Base-by-base conservation (phyloP, 2,113 vertebrate species). In the Toxotes chatareus region DNA sequence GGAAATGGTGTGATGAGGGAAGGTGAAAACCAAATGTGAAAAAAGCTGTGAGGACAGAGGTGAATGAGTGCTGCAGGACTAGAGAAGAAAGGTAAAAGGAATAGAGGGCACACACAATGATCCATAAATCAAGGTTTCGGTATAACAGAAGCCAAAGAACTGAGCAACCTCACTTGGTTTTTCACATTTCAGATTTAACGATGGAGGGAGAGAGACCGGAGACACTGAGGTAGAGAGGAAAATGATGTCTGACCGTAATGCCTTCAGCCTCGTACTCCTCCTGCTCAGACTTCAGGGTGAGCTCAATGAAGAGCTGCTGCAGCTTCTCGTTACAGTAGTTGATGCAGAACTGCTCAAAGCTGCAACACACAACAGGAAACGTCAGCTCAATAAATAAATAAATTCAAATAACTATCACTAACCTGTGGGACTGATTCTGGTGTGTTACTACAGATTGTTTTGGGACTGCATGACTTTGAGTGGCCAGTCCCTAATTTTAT, bases 321-420 rank as follows among this genome's bases (percentile, higher is more conserved):
- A 99, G 92, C 80, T 99, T 99, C 88, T 99, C 98, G 0, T 99
- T 99, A 82, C 98, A 99, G 65, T 99, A 99, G 94, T 99, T 99
- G 88, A 99, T 99, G 81, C 98, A 99, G 90, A 99, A 99, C 83
- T 99, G 98, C 91, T 99, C 98, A 62, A 99, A 99, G 93, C 98
- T 99, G 94, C 8, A 67, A 69, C 13, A 85, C 40, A 67, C 42
- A 61, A 36, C 4, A 38, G 31, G 49, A 11, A 59, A 57, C 9
- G 14, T 53, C 1, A 34, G 53, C 47, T 73, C 5, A 44, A 9
- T 13, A 17, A 56, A 34, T 44, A 32, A 17, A 31, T 46, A 27
- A 27, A 27, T 27, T 27, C 1, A 27, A 27, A 27, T 4, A 57
- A 16, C n/a, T 0, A 23, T 31, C 11, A 23, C 7, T 7, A 12